These are phyloP conservation scores for Toxotes jaculatrix DNA, from an alignment of 2,113 vertebrate genomes.

Conservation along the genomic window DNA sequence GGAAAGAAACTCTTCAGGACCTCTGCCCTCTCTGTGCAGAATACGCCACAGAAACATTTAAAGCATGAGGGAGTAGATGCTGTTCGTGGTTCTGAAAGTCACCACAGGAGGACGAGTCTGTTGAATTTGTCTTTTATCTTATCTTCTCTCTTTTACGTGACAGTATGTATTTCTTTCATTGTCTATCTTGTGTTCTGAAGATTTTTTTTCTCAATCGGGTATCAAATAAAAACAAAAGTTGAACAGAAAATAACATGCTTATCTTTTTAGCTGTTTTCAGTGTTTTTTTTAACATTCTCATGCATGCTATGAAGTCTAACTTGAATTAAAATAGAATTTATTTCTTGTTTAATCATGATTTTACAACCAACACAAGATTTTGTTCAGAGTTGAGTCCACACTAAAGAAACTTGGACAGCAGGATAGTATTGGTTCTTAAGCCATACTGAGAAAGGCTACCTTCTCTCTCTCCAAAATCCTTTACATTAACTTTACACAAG, in stretches of 20 bases:
- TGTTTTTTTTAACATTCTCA: slow-evolving; percentile 4
- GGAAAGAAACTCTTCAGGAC: slow-evolving; percentile 58
- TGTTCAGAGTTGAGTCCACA: slow-evolving; percentile 23
- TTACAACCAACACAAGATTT: not conserved
- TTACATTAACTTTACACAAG: slow-evolving; percentile 34
- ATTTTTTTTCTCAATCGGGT: not conserved
- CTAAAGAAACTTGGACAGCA: slow-evolving; percentile 27
- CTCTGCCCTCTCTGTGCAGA: slow-evolving; percentile 50
- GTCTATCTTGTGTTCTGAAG: not conserved
- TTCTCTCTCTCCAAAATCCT: slow-evolving; percentile 7
- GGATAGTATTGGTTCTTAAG: slow-evolving; percentile 28
- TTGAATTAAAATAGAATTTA: not conserved
- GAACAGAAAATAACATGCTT: slow-evolving; percentile 17
- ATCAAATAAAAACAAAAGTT: not conserved
- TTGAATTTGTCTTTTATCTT: slow-evolving; percentile 34
- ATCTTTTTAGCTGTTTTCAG: not conserved
- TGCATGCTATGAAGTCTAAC: not conserved
- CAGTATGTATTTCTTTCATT: slow-evolving; percentile 10
- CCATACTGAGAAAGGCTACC: not conserved
- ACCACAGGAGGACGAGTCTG: slow-evolving; percentile 26
- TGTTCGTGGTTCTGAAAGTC: slow-evolving; percentile 48
- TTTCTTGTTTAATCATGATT: slow-evolving; percentile 18
- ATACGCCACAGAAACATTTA: slow-evolving; percentile 60
- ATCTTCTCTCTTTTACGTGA: not conserved
- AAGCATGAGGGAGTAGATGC: slow-evolving; percentile 54